Evolutionary conservation across 2,797 vertebrate species (phyloP).

Genomic region (Cynopterus sphinx): DNA sequence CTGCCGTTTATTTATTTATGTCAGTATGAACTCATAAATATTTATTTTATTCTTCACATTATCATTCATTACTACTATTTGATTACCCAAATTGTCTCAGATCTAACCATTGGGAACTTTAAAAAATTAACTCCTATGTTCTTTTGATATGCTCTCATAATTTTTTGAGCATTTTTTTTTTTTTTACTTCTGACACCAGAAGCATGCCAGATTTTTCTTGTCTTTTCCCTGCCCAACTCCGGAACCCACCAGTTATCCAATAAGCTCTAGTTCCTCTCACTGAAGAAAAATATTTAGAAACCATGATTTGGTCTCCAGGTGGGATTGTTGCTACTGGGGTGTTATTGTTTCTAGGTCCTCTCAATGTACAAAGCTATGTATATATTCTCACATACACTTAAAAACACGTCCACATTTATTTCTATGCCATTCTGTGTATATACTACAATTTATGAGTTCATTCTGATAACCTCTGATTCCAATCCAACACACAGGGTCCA

Average conservation of each 20-base stretch:
- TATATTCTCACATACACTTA: not conserved
- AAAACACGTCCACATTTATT: not conserved
- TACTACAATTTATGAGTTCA: not conserved
- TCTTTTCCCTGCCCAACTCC: not conserved
- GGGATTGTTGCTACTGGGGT: not conserved
- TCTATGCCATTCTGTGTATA: not conserved
- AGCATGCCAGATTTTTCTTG: not conserved
- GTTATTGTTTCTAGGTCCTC: not conserved
- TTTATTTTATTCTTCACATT: not conserved
- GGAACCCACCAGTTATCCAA: not conserved
- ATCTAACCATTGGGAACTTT: not conserved
- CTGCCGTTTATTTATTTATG: not conserved
- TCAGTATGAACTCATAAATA: not conserved
- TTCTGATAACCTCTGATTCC: not conserved
- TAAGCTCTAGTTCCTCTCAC: not conserved
- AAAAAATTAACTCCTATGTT: not conserved
- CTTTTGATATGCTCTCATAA: not conserved
- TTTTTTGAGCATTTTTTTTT: conserved; percentile 9
- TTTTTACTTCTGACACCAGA: not conserved
- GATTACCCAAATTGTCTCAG: not conserved
- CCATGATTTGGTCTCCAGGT: not conserved
- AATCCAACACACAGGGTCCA: not conserved
- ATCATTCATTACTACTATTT: not conserved
- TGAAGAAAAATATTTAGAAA: not conserved
- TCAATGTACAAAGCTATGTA: not conserved